These are phyloP conservation scores for Python bivittatus DNA, from an alignment of 2,113 vertebrate genomes.

Conservation along the genomic window DNA sequence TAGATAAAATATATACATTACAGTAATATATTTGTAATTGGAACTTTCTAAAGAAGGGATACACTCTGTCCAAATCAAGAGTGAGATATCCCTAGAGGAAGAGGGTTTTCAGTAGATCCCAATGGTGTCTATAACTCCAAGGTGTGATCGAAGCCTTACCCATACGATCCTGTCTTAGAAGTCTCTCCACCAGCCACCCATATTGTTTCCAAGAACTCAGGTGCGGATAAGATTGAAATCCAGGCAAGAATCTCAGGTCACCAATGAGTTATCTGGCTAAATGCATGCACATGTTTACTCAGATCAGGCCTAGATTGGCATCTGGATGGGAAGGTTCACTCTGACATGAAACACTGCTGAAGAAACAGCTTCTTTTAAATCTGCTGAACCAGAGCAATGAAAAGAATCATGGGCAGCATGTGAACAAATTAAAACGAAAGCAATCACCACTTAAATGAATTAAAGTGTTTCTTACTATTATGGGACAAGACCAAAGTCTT, in stretches of 20 bases:
- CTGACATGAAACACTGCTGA: background rate
- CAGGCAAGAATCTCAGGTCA: background rate
- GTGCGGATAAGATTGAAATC: background rate
- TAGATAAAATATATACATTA: background rate
- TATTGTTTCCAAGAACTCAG: background rate
- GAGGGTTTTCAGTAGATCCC: background rate
- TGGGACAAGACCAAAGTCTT: slow-evolving; percentile 7
- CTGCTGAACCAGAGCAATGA: background rate
- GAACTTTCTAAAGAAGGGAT: background rate
- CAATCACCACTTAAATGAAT: slow-evolving; percentile 36
- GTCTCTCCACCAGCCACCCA: background rate
- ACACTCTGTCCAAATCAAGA: background rate
- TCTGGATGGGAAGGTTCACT: background rate
- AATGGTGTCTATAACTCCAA: background rate
- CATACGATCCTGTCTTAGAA: background rate
- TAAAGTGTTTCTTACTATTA: background rate
- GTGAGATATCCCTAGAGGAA: background rate
- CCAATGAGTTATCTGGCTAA: too few relatives aligned
- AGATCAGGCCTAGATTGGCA: background rate
- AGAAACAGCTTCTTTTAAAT: background rate
- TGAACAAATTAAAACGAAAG: slow-evolving; percentile 8
- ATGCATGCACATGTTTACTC: background rate
- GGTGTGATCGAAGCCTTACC: background rate
- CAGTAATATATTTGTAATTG: background rate
- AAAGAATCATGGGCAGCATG: background rate